Conservation (phyloP, 2,888 invertebrate species). For the Linnaemya tessellans region DNA sequence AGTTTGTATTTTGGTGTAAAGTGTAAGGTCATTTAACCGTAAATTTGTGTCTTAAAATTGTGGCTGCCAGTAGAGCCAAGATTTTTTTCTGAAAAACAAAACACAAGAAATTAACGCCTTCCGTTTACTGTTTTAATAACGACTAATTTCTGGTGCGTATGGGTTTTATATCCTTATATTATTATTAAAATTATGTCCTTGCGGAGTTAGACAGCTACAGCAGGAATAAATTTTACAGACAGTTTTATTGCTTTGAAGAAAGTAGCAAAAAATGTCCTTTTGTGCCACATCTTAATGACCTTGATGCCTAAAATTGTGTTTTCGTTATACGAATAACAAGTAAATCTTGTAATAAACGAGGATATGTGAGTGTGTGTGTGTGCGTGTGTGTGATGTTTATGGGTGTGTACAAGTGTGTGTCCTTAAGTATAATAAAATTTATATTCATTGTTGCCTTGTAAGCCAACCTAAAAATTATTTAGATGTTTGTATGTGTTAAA, state of each 20-base stretch:
- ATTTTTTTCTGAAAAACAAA: conserved; percentile 3
- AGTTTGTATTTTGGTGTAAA: conserved; percentile 11
- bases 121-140: conserved; percentile 28
- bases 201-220: neutral
- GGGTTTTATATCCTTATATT: conserved; percentile 21
- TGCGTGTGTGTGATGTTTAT: neutral
- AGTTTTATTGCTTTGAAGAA: conserved; percentile 65
- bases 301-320: conserved; percentile 62
- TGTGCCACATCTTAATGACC: conserved; percentile 65
- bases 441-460: conserved; percentile 66
- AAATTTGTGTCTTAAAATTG: conserved; percentile 46
- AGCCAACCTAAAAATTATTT: conserved; percentile 49
- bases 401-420: conserved; percentile 1
- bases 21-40: conserved; percentile 47
- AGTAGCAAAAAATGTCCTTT: conserved; percentile 58
- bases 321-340: conserved; percentile 36
- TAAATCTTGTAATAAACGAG: neutral
- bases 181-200: conserved; percentile 38
- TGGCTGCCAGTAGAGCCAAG: conserved; percentile 7
- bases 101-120: conserved; percentile 18
- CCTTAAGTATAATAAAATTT: conserved; percentile 61
- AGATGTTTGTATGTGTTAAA: neutral
- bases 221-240: conserved; percentile 64
- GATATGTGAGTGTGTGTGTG: neutral
- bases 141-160: conserved; percentile 43